Percentiles rank a stretch among this genome's conserved stretches.
Conservation (phyloP, 2,113 vertebrate genomes). For the Hydropotes inermis region DNA sequence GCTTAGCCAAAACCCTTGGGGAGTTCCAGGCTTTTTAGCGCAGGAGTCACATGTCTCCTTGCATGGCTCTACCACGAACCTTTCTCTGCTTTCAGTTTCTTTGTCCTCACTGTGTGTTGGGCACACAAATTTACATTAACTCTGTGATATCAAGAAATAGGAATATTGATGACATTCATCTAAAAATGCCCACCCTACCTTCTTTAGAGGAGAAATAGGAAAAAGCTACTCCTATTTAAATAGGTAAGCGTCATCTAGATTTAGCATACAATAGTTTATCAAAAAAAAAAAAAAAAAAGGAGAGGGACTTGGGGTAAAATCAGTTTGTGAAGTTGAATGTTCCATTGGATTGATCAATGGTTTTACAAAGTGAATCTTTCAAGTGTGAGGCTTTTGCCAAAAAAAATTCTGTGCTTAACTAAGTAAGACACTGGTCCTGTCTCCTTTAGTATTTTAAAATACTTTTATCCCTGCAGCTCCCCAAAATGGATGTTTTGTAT, state of each 20-base stretch:
- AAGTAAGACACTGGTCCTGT: not conserved
- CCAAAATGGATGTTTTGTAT: not conserved
- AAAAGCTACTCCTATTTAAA: not conserved
- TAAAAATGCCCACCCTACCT: not conserved
- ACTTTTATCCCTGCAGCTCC: not conserved
- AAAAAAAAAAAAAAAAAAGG: too few species aligned
- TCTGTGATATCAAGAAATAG: not conserved
- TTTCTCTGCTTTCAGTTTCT: not conserved
- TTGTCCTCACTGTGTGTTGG: not conserved
- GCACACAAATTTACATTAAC: not conserved
- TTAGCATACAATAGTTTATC: not conserved
- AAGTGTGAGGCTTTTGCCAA: not conserved
- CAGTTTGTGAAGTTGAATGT: not conserved
- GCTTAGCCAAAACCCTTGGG: not conserved
- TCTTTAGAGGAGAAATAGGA: not conserved
- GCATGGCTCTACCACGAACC: too few species aligned
- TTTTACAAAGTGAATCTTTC: not conserved
- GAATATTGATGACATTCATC: not conserved
- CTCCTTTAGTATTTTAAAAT: not conserved
- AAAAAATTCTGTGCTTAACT: not conserved
- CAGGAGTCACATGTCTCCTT: not conserved
- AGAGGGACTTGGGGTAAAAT: not conserved
- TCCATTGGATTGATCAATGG: not conserved
- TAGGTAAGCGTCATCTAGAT: not conserved
- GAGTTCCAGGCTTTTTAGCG: not conserved